These are phyloP conservation scores for Coilia nasus DNA, from an alignment of 2,797 vertebrate genomes.

Conservation along the genomic window DNA sequence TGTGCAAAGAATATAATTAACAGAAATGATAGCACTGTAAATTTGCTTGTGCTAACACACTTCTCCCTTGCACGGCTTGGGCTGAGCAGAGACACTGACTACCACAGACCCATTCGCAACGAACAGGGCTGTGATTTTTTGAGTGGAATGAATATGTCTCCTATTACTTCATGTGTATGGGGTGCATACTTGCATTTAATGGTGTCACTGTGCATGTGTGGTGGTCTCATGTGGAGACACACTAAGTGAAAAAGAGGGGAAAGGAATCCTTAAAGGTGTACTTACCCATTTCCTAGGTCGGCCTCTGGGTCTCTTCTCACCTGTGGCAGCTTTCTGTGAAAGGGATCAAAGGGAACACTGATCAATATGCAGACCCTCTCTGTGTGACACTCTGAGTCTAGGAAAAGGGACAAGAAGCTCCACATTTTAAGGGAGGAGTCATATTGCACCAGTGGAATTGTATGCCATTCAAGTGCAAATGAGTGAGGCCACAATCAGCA, in stretches of 20 bases:
- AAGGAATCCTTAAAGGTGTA: conserved; percentile 32
- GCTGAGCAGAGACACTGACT: background rate
- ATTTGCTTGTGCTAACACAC: background rate
- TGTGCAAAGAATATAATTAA: conserved; percentile 10
- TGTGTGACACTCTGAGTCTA: background rate
- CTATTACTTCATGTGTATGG: background rate
- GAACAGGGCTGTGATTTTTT: background rate
- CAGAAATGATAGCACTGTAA: background rate
- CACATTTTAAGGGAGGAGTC: conserved; percentile 40
- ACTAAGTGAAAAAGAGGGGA: background rate
- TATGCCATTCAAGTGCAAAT: conserved; percentile 61
- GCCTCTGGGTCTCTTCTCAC: conserved; percentile 92
- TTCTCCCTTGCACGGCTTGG: background rate
- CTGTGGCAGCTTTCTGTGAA: conserved; percentile 76
- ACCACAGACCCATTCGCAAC: background rate
- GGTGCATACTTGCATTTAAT: background rate
- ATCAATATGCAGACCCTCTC: conserved; percentile 20
- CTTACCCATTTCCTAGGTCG: conserved; percentile 96
- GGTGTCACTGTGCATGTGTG: background rate
- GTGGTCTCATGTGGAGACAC: background rate
- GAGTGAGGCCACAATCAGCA: conserved; percentile 52
- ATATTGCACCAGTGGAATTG: conserved; percentile 60
- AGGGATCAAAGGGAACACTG: background rate
- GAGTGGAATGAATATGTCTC: background rate
- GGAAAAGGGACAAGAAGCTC: conserved; percentile 26